Evolutionary conservation across 2,113 vertebrate genomes (phyloP).

Genomic region (Oreocharis arfaki): DNA sequence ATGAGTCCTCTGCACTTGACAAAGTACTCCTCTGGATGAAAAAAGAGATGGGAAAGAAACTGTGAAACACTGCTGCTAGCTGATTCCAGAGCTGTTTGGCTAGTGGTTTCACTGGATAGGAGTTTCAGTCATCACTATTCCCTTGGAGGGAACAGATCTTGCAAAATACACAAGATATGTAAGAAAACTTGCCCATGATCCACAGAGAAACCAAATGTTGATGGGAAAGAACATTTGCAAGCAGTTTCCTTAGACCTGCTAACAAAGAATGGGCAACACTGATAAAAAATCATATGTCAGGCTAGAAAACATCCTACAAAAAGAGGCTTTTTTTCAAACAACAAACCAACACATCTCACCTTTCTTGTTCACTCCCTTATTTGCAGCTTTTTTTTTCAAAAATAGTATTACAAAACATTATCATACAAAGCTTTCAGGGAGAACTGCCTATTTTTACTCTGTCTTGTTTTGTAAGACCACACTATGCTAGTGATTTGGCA

Average conservation of each 20-base stretch:
- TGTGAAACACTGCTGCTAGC: neutral
- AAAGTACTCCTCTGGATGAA: neutral
- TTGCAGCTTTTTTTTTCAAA: neutral
- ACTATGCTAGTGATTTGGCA: neutral
- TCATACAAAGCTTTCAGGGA: neutral
- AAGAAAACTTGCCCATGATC: neutral
- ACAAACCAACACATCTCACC: neutral
- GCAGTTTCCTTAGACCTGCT: neutral
- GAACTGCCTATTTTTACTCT: constrained; percentile 17
- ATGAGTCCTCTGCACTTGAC: neutral
- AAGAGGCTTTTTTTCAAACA: neutral
- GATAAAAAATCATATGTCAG: neutral
- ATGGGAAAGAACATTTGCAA: neutral
- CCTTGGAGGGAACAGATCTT: neutral
- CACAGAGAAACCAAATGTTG: neutral
- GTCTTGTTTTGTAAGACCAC: neutral
- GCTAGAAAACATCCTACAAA: neutral
- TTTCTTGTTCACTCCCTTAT: neutral
- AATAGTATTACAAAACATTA: neutral
- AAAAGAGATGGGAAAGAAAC: neutral
- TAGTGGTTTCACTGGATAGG: neutral
- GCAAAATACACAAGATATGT: neutral
- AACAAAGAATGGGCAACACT: neutral
- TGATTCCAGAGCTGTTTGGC: neutral
- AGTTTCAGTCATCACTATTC: neutral